Base-by-base conservation (phyloP, 2,797 vertebrate genomes). In the Craterocephalus amniculus region DNA sequence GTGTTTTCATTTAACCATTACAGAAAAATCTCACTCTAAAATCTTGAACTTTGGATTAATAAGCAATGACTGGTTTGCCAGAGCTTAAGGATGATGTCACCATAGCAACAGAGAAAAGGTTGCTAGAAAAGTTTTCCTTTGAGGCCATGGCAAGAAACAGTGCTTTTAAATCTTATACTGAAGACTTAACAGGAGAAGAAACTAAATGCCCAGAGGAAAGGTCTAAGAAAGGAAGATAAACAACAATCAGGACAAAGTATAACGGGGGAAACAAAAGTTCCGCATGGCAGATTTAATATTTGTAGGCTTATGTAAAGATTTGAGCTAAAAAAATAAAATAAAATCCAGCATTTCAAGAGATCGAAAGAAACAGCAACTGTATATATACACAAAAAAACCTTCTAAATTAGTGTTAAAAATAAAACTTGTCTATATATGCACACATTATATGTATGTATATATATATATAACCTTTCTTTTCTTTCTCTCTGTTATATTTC, bases 281-380 rank as follows among this genome's bases (percentile, higher is more conserved):
- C 4, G 9, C 35, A 55, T 51, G n/a, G 51, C 36, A 57, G 59
- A 29, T 58, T 72, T 64, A 55, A 65, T 51, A 88, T 70, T 78
- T 85, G 64, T 76, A 85, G 79, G 81, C 85, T 83, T 85, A 67
- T 64, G 20, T 56, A 80, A 58, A 87, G 78, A 79, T 71, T 63
- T 90, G 86, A 94, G 87, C 85, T 92, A 92, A 82, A 82, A 76
- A 57, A 70, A 72, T 63, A 91, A 83, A 78, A 70, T 62, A 79
- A 84, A 62, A 78, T 93, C 90, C 92, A 94, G 91, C 92, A 93
- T 94, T 88, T 79, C 86, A 75, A 83, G 58, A 82, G 78, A 85
- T 78, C 87, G 84, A 81, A 80, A 52, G 45, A 32, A 74, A 75
- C 72, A 74, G 76, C 70, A 40, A 80, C 74, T 86, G 78, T 83